Base-by-base conservation (phyloP, 2,113 vertebrate species). In the Macroglossus sobrinus region DNA sequence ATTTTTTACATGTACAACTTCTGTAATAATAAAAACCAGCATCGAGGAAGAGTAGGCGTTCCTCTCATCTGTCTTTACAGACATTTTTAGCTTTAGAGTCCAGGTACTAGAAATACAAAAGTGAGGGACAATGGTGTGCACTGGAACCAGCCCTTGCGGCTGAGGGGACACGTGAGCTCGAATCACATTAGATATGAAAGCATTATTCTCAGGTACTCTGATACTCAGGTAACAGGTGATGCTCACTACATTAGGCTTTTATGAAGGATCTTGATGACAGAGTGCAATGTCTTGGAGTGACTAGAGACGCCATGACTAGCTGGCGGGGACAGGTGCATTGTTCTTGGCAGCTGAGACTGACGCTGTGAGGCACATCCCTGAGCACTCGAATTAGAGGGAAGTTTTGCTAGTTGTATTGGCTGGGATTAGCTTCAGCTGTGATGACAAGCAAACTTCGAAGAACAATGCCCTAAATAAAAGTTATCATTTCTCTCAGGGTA, bases 71-170 rank as follows among this genome's bases (percentile, higher is more conserved):
- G 63, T 22, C 43, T 85, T 82, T 75, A 84, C 57, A 95, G 59
- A 88, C 16, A 22, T 18, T 47, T 7, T n/a, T 38, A 74, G 21
- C 61, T 87, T 88, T 69, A 66, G 28, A 74, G 22, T 78, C 57
- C 43, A 79, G 45, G 21, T 30, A 79, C 91, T 12, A 89, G 95
- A 91, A 47, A 63, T 68, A 55, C 66, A 82, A 53, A 75, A 84
- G 14, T 21, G 22, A 50, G 79, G 61, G 55, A 53, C 61, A 84
- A 3, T 13, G 18, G 10, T n/a, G 12, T 28, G 0, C 2, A 26
- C 4, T 38, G n/a, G 55, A 76, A 53, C 35, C 85, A 45, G 38
- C 38, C 18, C 75, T 40, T 47, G 50, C n/a, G 9, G 38, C 38
- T 38, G 13, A 86, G 18, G 53, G 57, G 33, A 78, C 45, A 15